Conservation (phyloP, 2,888 invertebrate species). For the Sepiola atlantica region DNA sequence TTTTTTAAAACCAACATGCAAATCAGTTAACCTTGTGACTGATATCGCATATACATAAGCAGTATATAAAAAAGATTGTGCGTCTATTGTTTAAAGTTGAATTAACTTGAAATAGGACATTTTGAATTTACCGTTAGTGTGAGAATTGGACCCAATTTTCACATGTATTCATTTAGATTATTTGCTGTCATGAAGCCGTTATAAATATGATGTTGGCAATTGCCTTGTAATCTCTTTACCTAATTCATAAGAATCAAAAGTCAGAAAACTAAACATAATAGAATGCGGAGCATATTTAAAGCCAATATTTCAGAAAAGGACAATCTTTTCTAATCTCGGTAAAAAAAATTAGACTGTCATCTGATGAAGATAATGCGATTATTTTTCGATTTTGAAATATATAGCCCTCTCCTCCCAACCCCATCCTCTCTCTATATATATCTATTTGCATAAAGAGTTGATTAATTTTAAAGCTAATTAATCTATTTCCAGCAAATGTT, state of each 20-base stretch:
- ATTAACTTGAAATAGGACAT: no score
- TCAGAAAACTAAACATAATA: background rate
- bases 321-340: background rate
- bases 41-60: no score
- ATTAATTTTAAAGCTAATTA: conserved; percentile 14
- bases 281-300: background rate
- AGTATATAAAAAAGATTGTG: no score
- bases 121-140: no score
- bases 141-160: no score
- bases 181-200: background rate
- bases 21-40: no score
- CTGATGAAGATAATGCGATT: conserved; percentile 7
- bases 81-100: no score
- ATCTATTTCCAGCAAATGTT: conserved; percentile 32
- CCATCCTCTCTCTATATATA: background rate
- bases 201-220: background rate
- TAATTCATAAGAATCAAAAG: background rate
- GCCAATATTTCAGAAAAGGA: background rate
- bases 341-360: background rate
- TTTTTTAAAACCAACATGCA: no score
- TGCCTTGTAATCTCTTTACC: background rate
- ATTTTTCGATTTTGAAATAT: background rate
- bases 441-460: background rate
- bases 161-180: background rate
- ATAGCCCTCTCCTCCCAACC: background rate